A percentile compares a stretch with the other conserved stretches of the same genome.
Conservation (phyloP, 2,888 invertebrate species). For the Athrips mouffetella region DNA sequence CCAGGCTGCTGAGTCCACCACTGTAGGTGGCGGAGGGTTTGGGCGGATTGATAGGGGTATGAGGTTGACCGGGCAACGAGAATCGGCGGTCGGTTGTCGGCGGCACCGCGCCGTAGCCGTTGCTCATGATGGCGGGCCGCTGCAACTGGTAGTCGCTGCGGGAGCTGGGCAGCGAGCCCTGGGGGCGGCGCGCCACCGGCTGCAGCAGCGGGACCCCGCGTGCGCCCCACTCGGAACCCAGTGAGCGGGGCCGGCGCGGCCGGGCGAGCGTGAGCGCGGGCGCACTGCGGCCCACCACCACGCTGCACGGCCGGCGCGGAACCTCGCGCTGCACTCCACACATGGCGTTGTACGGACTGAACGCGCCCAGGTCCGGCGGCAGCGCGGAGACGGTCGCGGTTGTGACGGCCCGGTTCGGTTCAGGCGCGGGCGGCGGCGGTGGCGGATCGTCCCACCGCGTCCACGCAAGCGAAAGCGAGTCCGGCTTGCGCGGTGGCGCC, state of each 20-base stretch:
- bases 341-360: constrained; percentile 77
- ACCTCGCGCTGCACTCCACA: constrained; percentile 43
- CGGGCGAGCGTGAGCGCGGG: constrained; percentile 40
- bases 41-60: constrained; percentile 60
- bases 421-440: constrained; percentile 72
- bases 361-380: constrained; percentile 60
- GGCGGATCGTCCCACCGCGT: constrained; percentile 72
- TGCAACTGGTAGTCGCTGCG: constrained; percentile 81
- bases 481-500: constrained; percentile 74
- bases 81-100: constrained; percentile 73
- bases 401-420: constrained; percentile 30
- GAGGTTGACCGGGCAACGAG: constrained; percentile 75
- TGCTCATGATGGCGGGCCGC: constrained; percentile 73
- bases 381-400: constrained; percentile 43
- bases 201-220: constrained; percentile 69
- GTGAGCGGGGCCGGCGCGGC: constrained; percentile 79
- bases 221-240: constrained; percentile 73
- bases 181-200: constrained; percentile 75
- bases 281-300: constrained; percentile 64
- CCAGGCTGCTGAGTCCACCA: constrained; percentile 70
- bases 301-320: constrained; percentile 75
- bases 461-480: constrained; percentile 61
- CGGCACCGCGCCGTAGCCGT: constrained; percentile 70
- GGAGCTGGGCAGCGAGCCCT: constrained; percentile 56
- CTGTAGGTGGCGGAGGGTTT: constrained; percentile 81